These are phyloP conservation scores for Deroplatys truncata DNA, from an alignment of 2,888 invertebrate genomes.

Conservation along the genomic window DNA sequence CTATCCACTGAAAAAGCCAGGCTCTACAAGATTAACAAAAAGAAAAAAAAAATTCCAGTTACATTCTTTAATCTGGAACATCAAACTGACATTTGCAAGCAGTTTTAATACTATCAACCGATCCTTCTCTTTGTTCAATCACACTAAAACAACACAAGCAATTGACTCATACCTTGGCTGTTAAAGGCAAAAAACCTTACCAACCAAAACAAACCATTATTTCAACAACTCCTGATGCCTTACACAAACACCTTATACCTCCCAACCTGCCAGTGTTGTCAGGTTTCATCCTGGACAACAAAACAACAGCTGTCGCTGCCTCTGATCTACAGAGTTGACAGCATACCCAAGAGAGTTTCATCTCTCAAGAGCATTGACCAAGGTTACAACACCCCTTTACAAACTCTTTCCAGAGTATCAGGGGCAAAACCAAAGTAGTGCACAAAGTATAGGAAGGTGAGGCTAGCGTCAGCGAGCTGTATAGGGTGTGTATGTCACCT, in stretches of 20 bases:
- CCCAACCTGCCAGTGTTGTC: slow-evolving; percentile 10
- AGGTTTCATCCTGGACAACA: slow-evolving; percentile 23
- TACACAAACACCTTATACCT: background rate
- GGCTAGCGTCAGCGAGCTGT: slow-evolving; percentile 28
- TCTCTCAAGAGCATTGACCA: slow-evolving; percentile 19
- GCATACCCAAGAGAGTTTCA: slow-evolving; percentile 16
- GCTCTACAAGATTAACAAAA: slow-evolving; percentile 7
- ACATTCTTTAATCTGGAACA: background rate
- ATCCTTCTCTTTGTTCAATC: background rate
- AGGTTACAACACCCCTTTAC: slow-evolving; percentile 14
- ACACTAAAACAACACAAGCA: background rate
- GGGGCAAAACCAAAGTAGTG: slow-evolving; percentile 13
- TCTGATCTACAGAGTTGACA: slow-evolving; percentile 1
- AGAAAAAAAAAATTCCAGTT: background rate
- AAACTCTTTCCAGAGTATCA: slow-evolving; percentile 4
- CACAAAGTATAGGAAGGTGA: slow-evolving; percentile 2
- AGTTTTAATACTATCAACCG: background rate
- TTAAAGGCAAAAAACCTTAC: background rate
- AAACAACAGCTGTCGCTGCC: background rate
- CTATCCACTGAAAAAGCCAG: background rate
- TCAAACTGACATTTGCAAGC: background rate
- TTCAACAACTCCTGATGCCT: background rate
- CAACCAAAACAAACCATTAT: background rate
- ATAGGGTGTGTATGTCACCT: slow-evolving; percentile 25
- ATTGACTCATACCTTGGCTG: background rate